A percentile compares a stretch with the other conserved stretches of the same genome.
phyloP scores from a whole-genome alignment of 2,113 vertebrate species.

The Lepus europaeus region DNA sequence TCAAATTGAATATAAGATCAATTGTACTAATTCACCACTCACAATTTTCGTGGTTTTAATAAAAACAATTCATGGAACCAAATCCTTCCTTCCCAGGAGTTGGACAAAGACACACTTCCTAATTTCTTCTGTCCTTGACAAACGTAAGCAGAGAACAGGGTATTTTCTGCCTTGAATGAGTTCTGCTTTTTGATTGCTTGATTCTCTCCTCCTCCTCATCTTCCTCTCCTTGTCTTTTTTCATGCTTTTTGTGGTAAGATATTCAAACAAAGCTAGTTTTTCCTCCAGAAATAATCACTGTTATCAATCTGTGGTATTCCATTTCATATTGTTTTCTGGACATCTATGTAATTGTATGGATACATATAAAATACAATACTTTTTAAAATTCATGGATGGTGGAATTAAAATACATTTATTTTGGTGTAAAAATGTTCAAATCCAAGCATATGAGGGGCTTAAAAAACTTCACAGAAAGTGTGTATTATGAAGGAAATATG shows the following conservation, averaged over 20 bases:
- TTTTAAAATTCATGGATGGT: too few relatives aligned
- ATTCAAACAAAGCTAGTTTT: slow-evolving; percentile 7
- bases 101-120: slow-evolving; percentile 9
- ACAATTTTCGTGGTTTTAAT: slow-evolving; percentile 31
- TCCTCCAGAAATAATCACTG: not conserved
- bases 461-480: too few relatives aligned
- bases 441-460: too few relatives aligned
- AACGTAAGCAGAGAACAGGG: not conserved
- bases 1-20: slow-evolving; percentile 23
- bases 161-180: not conserved
- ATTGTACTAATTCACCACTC: not conserved
- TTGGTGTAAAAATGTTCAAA: too few relatives aligned
- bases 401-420: too few relatives aligned
- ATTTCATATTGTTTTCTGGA: not conserved
- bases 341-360: not conserved
- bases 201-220: not conserved
- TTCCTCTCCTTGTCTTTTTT: not conserved
- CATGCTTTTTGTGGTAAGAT: slow-evolving; percentile 9
- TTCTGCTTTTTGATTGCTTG: slow-evolving; percentile 10
- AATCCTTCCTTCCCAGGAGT: not conserved
- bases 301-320: not conserved
- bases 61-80: slow-evolving; percentile 52
- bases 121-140: slow-evolving; percentile 49
- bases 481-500: too few relatives aligned
- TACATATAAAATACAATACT: not conserved